Conservation (phyloP, 2,113 vertebrate genomes). For the Chloroceryle aenea region DNA sequence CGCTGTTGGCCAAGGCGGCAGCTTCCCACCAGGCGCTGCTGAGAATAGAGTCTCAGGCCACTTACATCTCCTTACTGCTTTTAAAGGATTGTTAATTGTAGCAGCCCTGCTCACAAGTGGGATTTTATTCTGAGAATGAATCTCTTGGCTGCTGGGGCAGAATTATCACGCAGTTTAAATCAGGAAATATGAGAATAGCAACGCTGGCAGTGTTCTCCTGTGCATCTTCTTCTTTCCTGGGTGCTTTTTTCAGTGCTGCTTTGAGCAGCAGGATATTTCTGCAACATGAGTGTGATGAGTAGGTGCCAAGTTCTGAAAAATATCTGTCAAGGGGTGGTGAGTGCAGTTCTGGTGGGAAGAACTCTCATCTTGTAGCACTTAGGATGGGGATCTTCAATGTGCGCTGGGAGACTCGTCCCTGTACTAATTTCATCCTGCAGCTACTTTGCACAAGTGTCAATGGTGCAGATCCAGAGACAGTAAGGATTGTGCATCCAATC, state of each 20-base stretch:
- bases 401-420: background rate
- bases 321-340: background rate
- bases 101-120: background rate
- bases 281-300: background rate
- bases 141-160: conserved; percentile 8
- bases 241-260: background rate
- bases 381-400: background rate
- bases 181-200: background rate
- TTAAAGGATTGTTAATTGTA: conserved; percentile 19
- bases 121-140: conserved; percentile 41
- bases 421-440: background rate
- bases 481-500: background rate
- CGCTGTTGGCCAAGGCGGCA: background rate
- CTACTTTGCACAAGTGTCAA: background rate
- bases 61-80: background rate
- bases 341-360: background rate
- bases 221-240: conserved; percentile 12
- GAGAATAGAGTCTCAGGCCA: conserved; percentile 13
- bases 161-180: conserved; percentile 40
- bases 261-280: conserved; percentile 38
- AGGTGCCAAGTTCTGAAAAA: conserved; percentile 10
- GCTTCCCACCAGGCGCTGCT: conserved; percentile 8
- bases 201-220: conserved; percentile 16
- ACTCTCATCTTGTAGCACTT: background rate
- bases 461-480: background rate